Percentiles rank a stretch among this genome's conserved stretches.
phyloP scores from a whole-genome alignment of 35 echinoderm and acorn worm genomes.

The Nesometra sesokonis region DNA sequence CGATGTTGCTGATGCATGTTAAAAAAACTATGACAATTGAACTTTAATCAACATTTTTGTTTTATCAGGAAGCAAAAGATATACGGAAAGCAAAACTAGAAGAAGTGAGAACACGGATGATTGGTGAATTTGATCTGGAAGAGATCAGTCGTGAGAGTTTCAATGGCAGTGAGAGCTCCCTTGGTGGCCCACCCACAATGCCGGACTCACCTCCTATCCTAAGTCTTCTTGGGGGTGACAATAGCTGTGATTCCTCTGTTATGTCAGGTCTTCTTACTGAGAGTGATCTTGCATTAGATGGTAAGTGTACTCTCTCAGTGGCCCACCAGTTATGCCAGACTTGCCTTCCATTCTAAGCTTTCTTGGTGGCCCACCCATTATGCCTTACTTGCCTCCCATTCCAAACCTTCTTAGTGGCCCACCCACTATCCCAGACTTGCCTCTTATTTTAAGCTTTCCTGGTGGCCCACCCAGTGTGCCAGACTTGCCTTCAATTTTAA shows the following conservation, averaged over 20 bases:
- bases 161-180: constrained; percentile 68
- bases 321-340: too few species aligned
- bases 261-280: constrained; percentile 71
- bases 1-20: too few species aligned
- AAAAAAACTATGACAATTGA: too few species aligned
- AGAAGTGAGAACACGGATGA: neutral
- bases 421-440: too few species aligned
- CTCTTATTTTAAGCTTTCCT: too few species aligned
- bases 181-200: constrained; percentile 48
- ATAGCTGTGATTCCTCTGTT: constrained; percentile 77
- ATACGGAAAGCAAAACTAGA: constrained; percentile 71
- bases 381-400: constrained; percentile 86
- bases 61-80: constrained; percentile 98
- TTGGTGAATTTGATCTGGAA: constrained; percentile 42
- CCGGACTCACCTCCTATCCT: constrained; percentile 91
- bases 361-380: constrained; percentile 43
- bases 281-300: constrained; percentile 89
- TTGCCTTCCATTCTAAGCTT: too few species aligned
- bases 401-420: constrained; percentile 69
- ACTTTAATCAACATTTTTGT: too few species aligned
- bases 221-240: constrained; percentile 82
- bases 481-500: constrained; percentile 83
- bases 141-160: constrained; percentile 82
- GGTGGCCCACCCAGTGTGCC: constrained; percentile 60
- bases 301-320: constrained; percentile 23